These are phyloP conservation scores for Stramonita haemastoma DNA, from an alignment of 2,888 invertebrate species.

Conservation along the genomic window DNA sequence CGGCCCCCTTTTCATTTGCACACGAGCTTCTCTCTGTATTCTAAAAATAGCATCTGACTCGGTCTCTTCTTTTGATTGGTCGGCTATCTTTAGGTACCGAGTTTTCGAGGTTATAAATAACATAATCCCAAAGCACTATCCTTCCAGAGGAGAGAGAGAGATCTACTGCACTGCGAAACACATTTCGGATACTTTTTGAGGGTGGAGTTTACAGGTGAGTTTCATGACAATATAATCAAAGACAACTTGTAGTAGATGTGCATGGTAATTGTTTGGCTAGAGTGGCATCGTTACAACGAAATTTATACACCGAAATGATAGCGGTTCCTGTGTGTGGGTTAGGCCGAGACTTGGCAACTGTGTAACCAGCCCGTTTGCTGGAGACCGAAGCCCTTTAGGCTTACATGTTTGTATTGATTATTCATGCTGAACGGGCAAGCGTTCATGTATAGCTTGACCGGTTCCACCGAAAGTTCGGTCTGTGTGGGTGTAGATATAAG, in stretches of 20 bases:
- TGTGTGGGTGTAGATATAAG: background rate
- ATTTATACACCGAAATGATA: background rate
- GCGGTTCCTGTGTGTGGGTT: background rate
- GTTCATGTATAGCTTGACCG: no score
- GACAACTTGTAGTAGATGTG: background rate
- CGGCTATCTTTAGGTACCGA: conserved; percentile 12
- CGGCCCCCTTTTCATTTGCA: background rate
- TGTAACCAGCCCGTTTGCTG: no score
- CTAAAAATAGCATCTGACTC: background rate
- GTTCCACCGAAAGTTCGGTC: background rate
- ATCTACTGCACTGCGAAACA: background rate
- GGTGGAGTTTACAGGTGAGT: background rate
- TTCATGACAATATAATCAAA: background rate
- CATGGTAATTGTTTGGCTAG: background rate
- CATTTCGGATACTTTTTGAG: background rate
- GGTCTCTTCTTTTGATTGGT: background rate
- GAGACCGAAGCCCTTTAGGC: no score
- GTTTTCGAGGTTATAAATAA: conserved; percentile 16
- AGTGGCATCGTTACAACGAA: background rate
- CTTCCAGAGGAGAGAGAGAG: background rate
- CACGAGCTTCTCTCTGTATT: background rate
- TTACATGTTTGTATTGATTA: no score
- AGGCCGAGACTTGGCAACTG: background rate
- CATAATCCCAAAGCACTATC: background rate
- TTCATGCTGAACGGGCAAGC: background rate